Percentiles rank a stretch among this genome's conserved stretches.
Conservation (phyloP, 2,888 invertebrate genomes). For the Willowsia nigromaculata region DNA sequence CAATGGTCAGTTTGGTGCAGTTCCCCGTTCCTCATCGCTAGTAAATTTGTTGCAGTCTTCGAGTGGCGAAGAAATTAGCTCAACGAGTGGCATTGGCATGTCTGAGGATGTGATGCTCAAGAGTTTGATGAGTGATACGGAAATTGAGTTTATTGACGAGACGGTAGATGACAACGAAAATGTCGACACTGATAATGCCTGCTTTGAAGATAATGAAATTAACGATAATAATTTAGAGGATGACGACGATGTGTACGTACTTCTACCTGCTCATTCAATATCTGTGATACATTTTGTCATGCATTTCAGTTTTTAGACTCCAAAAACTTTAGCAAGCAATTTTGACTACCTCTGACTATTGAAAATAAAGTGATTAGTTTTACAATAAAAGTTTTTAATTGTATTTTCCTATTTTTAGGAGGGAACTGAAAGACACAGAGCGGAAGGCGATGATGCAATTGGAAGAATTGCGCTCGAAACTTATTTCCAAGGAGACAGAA, state of each 20-base stretch:
- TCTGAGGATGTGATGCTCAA: slow-evolving; percentile 59
- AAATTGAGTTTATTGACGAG: slow-evolving; percentile 72
- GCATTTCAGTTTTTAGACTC: too few relatives aligned
- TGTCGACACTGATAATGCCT: slow-evolving; percentile 23
- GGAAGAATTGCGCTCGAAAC: slow-evolving; percentile 77
- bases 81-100: slow-evolving; percentile 39
- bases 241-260: slow-evolving; percentile 68
- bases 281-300: background rate
- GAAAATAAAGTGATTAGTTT: background rate
- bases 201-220: slow-evolving; percentile 40
- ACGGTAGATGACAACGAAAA: slow-evolving; percentile 38
- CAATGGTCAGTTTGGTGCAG: slow-evolving; percentile 17
- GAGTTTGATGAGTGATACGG: slow-evolving; percentile 65
- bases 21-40: slow-evolving; percentile 9
- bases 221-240: slow-evolving; percentile 64
- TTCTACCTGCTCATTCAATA: background rate
- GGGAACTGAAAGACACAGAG: slow-evolving; percentile 77
- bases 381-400: background rate
- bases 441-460: slow-evolving; percentile 77
- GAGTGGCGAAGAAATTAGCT: slow-evolving; percentile 62
- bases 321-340: too few relatives aligned
- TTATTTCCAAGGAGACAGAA: slow-evolving; percentile 78
- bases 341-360: too few relatives aligned
- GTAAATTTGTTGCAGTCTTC: slow-evolving; percentile 24
- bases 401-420: slow-evolving; percentile 77